These are phyloP conservation scores for Macropodus opercularis DNA, from an alignment of 2,797 vertebrate species.

Conservation along the genomic window DNA sequence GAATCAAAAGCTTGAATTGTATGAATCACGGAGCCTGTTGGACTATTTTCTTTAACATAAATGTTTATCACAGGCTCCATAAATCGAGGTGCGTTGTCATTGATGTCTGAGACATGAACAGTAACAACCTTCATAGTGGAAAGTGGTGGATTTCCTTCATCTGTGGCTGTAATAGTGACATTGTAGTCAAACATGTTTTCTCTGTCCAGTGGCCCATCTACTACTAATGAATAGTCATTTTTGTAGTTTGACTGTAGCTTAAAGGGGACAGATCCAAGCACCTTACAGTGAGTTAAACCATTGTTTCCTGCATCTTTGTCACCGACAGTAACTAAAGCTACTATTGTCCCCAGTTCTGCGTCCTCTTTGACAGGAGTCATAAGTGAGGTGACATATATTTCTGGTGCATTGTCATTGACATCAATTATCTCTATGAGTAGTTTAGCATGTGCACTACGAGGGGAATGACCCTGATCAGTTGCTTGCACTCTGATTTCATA, in stretches of 20 bases:
- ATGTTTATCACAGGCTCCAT: constrained; percentile 78
- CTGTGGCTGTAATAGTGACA: constrained; percentile 83
- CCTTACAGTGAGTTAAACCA: constrained; percentile 52
- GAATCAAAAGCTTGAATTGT: constrained; percentile 82
- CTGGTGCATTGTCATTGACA: constrained; percentile 61
- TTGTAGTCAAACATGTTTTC: constrained; percentile 84
- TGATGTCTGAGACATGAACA: constrained; percentile 86
- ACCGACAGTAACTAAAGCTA: constrained; percentile 72
- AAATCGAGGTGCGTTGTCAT: constrained; percentile 88
- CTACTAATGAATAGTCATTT: constrained; percentile 80
- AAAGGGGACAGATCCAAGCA: constrained; percentile 62
- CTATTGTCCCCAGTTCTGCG: constrained; percentile 65
- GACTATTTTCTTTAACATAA: constrained; percentile 87
- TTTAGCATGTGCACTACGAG: constrained; percentile 71
- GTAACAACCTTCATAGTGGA: constrained; percentile 81
- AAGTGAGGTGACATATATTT: constrained; percentile 72
- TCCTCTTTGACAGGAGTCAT: constrained; percentile 71
- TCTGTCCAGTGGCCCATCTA: constrained; percentile 84
- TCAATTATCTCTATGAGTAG: constrained; percentile 74
- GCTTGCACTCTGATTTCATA: constrained; percentile 83
- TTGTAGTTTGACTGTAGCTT: constrained; percentile 70
- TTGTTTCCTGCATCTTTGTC: constrained; percentile 77
- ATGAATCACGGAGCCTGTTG: constrained; percentile 74
- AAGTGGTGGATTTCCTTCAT: constrained; percentile 84
- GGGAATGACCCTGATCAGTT: constrained; percentile 47